Evolutionary conservation across 2,797 vertebrate genomes (phyloP).

Genomic region (Dendrocincla tyrannina): DNA sequence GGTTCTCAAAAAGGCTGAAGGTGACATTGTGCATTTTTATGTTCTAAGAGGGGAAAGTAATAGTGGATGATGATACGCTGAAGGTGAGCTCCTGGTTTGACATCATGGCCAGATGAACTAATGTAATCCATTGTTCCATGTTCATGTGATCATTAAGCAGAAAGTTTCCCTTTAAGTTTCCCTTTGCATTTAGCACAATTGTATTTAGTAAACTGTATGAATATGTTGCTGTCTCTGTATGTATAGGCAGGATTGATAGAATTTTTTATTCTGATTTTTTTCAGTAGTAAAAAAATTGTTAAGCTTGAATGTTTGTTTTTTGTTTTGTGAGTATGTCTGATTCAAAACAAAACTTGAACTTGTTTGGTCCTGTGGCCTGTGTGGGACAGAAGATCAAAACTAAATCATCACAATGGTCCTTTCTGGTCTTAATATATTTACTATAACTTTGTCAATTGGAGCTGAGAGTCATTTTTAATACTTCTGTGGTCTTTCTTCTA

Average conservation of each 20-base stretch:
- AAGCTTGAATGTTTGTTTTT: background rate
- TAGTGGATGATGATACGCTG: background rate
- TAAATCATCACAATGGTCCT: slow-evolving; percentile 72
- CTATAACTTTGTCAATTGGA: slow-evolving; percentile 58
- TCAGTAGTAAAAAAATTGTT: background rate
- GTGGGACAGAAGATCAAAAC: slow-evolving; percentile 58
- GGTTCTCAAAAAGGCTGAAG: background rate
- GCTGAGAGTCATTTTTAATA: slow-evolving; percentile 64
- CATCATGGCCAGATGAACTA: fast-evolving
- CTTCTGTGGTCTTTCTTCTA: slow-evolving; percentile 70
- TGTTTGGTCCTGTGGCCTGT: slow-evolving; percentile 50
- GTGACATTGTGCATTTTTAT: background rate
- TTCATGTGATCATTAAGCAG: background rate
- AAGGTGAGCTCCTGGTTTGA: background rate
- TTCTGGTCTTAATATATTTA: slow-evolving; percentile 51
- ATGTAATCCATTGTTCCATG: background rate
- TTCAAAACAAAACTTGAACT: background rate
- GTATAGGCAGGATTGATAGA: background rate
- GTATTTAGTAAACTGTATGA: background rate
- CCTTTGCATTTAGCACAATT: background rate
- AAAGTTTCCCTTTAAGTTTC: background rate
- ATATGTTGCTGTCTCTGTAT: background rate
- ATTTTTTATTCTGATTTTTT: background rate
- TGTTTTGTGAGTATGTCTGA: background rate
- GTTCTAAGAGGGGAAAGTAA: background rate